Conservation (phyloP, 2,113 vertebrate genomes). For the Sceloporus tristichus region DNA sequence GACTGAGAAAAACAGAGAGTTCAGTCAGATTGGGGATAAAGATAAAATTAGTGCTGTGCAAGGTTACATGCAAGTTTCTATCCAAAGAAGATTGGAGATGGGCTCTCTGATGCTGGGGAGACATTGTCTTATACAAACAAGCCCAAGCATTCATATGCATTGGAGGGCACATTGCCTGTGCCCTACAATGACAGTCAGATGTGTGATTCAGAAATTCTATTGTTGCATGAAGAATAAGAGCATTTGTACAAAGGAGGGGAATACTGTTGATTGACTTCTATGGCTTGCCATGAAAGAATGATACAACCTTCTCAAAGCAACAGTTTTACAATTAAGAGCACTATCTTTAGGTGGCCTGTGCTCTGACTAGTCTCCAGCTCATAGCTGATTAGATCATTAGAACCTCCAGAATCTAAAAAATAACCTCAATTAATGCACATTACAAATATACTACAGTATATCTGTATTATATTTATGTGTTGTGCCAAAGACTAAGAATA, state of each 20-base stretch:
- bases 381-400: background rate
- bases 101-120: background rate
- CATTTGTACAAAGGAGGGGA: background rate
- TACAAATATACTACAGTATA: background rate
- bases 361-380: background rate
- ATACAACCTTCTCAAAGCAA: background rate
- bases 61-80: background rate
- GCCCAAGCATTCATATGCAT: background rate
- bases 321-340: background rate
- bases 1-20: background rate
- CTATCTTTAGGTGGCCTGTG: background rate
- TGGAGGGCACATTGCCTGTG: background rate
- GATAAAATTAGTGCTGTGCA: too few species aligned
- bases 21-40: background rate
- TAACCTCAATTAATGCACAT: background rate
- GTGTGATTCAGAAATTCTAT: background rate
- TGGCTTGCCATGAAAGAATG: background rate
- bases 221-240: background rate
- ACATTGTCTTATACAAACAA: background rate
- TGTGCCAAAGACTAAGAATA: background rate
- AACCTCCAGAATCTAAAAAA: background rate
- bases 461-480: background rate
- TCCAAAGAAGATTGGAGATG: background rate
- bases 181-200: background rate
- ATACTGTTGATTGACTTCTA: background rate